A percentile compares a stretch with the other conserved stretches of the same genome.
Conservation (phyloP, 2,888 invertebrate species). For the Microctonus aethiopoides region DNA sequence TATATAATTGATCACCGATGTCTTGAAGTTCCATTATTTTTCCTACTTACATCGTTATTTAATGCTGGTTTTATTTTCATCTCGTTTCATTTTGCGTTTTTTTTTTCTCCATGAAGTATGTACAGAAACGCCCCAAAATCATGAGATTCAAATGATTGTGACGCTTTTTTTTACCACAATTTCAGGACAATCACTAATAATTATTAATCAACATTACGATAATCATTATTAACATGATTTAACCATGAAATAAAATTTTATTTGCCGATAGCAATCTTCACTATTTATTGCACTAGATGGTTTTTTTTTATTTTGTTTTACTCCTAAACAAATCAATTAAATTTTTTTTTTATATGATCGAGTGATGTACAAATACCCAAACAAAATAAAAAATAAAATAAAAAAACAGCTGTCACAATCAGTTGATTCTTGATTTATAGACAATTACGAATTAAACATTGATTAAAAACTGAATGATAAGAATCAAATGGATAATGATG, state of each 20-base stretch:
- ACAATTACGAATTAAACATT: conserved; percentile 3
- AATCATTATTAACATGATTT: background rate
- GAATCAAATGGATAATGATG: background rate
- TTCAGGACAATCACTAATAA: conserved; percentile 1
- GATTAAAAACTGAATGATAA: background rate
- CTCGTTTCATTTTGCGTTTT: background rate
- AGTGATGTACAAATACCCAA: background rate
- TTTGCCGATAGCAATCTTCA: background rate
- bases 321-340: background rate
- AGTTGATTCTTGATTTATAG: background rate
- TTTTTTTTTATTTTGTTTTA: background rate
- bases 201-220: conserved; percentile 17
- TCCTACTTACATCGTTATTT: conserved; percentile 4
- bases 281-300: conserved; percentile 13
- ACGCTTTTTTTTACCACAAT: conserved; percentile 2
- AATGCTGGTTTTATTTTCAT: background rate
- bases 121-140: conserved; percentile 5
- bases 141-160: conserved; percentile 22
- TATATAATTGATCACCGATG: background rate
- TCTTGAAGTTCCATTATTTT: conserved; percentile 3
- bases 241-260: background rate
- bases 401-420: background rate
- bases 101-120: conserved; percentile 15
- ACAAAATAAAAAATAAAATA: background rate
- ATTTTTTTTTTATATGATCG: background rate